Conservation (phyloP, 2,888 invertebrate species). For the Latheticus oryzae region DNA sequence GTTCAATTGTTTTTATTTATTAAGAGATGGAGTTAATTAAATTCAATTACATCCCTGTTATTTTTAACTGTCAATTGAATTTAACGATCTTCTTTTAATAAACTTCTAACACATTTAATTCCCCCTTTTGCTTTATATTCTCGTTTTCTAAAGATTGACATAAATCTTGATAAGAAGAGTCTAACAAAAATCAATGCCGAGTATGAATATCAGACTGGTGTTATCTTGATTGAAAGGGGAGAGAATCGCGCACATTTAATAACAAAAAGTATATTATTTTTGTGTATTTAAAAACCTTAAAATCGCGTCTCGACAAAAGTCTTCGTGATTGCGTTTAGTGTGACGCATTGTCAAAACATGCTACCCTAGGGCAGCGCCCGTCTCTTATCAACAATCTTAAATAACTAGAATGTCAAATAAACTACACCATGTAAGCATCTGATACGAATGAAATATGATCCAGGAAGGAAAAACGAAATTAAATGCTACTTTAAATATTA, state of each 20-base stretch:
- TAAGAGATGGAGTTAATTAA: too few species aligned
- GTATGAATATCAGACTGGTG: conserved; percentile 55
- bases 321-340: conserved; percentile 56
- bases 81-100: conserved; percentile 40
- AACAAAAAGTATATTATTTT: conserved; percentile 24
- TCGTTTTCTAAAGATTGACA: too few species aligned
- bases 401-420: conserved; percentile 58
- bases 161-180: conserved; percentile 55
- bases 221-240: conserved; percentile 48
- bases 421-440: conserved; percentile 51
- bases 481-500: conserved; percentile 48
- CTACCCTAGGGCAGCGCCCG: conserved; percentile 39
- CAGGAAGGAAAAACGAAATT: conserved; percentile 57
- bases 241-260: conserved; percentile 29
- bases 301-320: conserved; percentile 42
- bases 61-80: conserved; percentile 30
- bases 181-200: conserved; percentile 54
- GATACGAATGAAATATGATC: conserved; percentile 55
- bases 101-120: too few species aligned
- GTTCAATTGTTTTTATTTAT: too few species aligned
- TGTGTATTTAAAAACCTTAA: too few species aligned
- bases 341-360: conserved; percentile 60
- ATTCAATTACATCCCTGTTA: too few species aligned
- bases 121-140: too few species aligned
- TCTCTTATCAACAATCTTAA: conserved; percentile 55